A percentile compares a stretch with the other conserved stretches of the same genome.
These are phyloP conservation scores for Subanguina moxae DNA, from an alignment of 1,140 invertebrate genomes.

Conservation along the genomic window DNA sequence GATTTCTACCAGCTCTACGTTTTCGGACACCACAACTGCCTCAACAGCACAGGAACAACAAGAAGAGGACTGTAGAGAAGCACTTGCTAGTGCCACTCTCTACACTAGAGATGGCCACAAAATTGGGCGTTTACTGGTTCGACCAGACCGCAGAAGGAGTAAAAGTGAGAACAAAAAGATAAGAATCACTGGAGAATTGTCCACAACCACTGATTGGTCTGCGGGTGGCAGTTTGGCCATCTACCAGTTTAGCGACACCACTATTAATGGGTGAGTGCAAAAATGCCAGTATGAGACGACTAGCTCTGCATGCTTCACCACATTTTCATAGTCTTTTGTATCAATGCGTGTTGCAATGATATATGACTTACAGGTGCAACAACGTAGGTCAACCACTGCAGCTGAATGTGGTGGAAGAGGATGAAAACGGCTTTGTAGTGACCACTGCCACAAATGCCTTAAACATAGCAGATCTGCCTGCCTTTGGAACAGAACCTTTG, in stretches of 20 bases:
- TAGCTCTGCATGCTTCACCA: not conserved
- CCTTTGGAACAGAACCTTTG: not conserved
- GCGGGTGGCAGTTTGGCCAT: slow-evolving; percentile 8
- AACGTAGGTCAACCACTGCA: slow-evolving; percentile 12
- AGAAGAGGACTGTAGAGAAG: slow-evolving; percentile 19
- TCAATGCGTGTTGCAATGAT: not conserved
- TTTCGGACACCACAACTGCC: not conserved
- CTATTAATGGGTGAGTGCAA: slow-evolving; percentile 21
- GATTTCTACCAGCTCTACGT: not conserved
- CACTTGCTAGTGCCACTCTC: slow-evolving; percentile 23
- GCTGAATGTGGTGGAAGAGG: slow-evolving; percentile 8
- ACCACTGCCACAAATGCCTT: slow-evolving; percentile 5
- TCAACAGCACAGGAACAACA: not conserved
- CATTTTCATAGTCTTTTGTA: not conserved
- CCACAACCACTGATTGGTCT: not conserved
- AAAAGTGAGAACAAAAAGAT: slow-evolving; percentile 7
- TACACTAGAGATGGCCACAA: slow-evolving; percentile 11
- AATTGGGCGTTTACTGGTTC: slow-evolving; percentile 15
- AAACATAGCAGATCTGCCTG: not conserved
- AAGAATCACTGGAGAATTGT: slow-evolving; percentile 7
- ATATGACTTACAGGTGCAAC: not conserved
- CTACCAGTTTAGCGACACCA: slow-evolving; percentile 27
- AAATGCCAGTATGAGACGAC: too few relatives aligned
- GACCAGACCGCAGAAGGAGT: not conserved
- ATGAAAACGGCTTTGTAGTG: slow-evolving; percentile 18